Conservation (phyloP, 2,888 invertebrate species). For the Tachina grossa region DNA sequence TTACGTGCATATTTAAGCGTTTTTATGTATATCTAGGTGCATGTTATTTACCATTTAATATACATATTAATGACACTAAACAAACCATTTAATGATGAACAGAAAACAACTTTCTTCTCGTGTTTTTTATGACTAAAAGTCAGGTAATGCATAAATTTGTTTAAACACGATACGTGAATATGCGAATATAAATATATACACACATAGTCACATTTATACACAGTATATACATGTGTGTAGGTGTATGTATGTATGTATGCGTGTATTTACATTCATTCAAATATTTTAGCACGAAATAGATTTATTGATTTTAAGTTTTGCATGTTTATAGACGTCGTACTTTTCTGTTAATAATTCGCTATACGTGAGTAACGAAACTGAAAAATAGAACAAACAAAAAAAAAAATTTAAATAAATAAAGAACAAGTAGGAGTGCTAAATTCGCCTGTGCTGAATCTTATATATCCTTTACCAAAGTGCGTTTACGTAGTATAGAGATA, state of each 20-base stretch:
- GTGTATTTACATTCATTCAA: not conserved
- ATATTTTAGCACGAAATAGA: constrained; percentile 27
- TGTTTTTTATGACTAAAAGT: not conserved
- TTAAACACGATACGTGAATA: not conserved
- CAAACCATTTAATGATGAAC: not conserved
- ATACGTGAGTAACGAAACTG: constrained; percentile 8
- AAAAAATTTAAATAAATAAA: not conserved
- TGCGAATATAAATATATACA: not conserved
- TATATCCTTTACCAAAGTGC: too few relatives aligned
- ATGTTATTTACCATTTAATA: not conserved
- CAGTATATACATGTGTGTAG: too few relatives aligned
- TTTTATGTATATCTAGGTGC: too few relatives aligned
- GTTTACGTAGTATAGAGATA: too few relatives aligned
- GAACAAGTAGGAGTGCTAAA: too few relatives aligned
- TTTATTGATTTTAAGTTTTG: constrained; percentile 51
- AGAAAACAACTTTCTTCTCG: not conserved
- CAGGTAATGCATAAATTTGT: not conserved
- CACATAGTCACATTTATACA: not conserved
- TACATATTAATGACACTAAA: not conserved
- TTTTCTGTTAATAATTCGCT: constrained; percentile 32
- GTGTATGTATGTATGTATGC: not conserved
- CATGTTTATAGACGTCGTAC: constrained; percentile 29
- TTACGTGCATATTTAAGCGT: too few relatives aligned
- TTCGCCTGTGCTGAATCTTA: too few relatives aligned
- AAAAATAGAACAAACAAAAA: too few relatives aligned